Percentiles rank a stretch among this genome's conserved stretches.
Evolutionary conservation across 2,113 vertebrate genomes (phyloP).

Genomic region (Anhinga rufa): DNA sequence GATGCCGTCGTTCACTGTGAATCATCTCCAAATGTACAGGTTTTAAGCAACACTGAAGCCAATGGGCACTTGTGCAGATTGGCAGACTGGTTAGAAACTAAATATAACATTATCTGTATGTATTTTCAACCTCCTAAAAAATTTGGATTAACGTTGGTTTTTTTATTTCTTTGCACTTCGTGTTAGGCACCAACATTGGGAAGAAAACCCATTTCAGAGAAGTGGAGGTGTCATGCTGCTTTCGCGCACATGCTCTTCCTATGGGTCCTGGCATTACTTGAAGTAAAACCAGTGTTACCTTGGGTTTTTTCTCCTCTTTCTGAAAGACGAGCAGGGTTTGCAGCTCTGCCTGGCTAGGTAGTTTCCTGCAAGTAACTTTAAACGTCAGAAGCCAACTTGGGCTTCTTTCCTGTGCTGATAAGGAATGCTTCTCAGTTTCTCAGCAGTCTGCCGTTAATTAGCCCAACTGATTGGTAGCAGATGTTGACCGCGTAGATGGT

Average conservation of each 20-base stretch:
- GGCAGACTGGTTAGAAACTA: neutral
- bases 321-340: conserved; percentile 15
- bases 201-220: neutral
- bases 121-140: neutral
- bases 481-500: conserved; percentile 63
- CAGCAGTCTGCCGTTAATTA: conserved; percentile 78
- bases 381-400: conserved; percentile 57
- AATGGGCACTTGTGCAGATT: neutral
- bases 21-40: neutral
- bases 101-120: neutral
- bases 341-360: conserved; percentile 60
- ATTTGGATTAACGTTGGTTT: neutral
- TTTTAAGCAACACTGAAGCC: neutral
- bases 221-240: neutral
- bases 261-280: neutral
- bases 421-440: neutral
- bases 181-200: neutral
- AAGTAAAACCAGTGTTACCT: neutral
- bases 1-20: fast-evolving
- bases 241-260: neutral
- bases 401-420: conserved; percentile 5
- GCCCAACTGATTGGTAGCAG: conserved; percentile 78
- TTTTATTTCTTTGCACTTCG: neutral
- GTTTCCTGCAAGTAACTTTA: conserved; percentile 72
- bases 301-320: neutral